Evolutionary conservation across 2,888 invertebrate species (phyloP), one percentile per base, ranked within the genome.

Genomic region (Scrobipalpa costella): DNA sequence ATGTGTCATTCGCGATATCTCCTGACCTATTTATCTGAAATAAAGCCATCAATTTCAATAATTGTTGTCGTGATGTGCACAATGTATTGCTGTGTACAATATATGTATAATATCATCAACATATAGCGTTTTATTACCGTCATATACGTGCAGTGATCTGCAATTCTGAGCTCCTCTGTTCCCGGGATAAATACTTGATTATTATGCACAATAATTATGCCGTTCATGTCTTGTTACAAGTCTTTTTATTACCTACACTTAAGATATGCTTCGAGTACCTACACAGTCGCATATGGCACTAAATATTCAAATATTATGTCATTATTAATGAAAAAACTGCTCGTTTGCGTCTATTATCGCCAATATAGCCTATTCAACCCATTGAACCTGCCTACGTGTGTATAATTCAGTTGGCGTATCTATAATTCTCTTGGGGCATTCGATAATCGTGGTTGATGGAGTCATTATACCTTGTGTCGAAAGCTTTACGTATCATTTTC

Each of bases 1-100:
- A 86, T 83, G 81, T 86, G 85, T 82, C 82, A 76, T 81, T 78
- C 68, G 76, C 69, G 88, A 88, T 90, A 88, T 80, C 81, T 69
- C 72, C 74, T 86, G 86, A 89, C 89, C 90, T 76, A 79, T 80
- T 86, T 90, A 90, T 90, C 89, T 80, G 68, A 73, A 75, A 84
- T 89, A 86, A 81, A 86, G 89, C 84, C 87, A 88, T 90, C 83
- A 85, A 84, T 90, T 85, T 90, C 85, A 90, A 89, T 90, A 88
- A 84, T 81, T 77, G 77, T 78, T 78, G 80, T 81, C 82, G 79
- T 86, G 83, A 86, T 76, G 76, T 73, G 69, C 80, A 83, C 84
- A 86, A 81, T 80, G 83, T 85, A 80, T 70, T 73, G 68, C 68
- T 71, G 64, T 73, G 69, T 76, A 77, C 73, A 83, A 78, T 83